Conservation (phyloP, 2,113 vertebrate genomes). For the Tricholaema leucomelas region DNA sequence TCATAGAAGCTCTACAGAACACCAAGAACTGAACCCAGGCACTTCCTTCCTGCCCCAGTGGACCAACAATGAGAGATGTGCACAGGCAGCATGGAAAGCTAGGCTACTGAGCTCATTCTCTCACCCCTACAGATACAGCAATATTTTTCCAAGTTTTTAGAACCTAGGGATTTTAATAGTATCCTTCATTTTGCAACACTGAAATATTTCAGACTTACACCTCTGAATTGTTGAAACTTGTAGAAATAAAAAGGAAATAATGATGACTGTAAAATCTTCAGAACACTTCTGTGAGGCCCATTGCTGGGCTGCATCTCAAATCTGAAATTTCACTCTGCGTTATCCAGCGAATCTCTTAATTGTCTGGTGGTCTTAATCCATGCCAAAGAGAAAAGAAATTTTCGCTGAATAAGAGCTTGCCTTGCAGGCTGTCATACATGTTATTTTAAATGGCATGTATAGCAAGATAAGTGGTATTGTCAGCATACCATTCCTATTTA, state of each 20-base stretch:
- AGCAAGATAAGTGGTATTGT: not conserved
- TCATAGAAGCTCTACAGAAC: conserved; percentile 84
- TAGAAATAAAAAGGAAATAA: not conserved
- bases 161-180: not conserved
- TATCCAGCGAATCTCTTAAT: not conserved
- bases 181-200: not conserved
- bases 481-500: not conserved
- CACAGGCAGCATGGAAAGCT: not conserved
- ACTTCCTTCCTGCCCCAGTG: conserved; percentile 8
- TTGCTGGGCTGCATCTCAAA: not conserved
- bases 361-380: not conserved
- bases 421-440: not conserved
- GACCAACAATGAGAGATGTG: conserved; percentile 18
- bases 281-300: not conserved
- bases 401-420: not conserved
- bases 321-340: not conserved
- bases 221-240: not conserved
- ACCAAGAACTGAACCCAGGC: conserved; percentile 76
- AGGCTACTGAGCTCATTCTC: not conserved
- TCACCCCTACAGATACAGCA: not conserved
- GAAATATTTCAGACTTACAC: not conserved
- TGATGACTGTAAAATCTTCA: not conserved
- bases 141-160: not conserved
- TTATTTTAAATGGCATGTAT: not conserved
- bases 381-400: not conserved